Evolutionary conservation across 2,113 vertebrate genomes (phyloP).

Genomic region (Callocephalon fimbriatum): DNA sequence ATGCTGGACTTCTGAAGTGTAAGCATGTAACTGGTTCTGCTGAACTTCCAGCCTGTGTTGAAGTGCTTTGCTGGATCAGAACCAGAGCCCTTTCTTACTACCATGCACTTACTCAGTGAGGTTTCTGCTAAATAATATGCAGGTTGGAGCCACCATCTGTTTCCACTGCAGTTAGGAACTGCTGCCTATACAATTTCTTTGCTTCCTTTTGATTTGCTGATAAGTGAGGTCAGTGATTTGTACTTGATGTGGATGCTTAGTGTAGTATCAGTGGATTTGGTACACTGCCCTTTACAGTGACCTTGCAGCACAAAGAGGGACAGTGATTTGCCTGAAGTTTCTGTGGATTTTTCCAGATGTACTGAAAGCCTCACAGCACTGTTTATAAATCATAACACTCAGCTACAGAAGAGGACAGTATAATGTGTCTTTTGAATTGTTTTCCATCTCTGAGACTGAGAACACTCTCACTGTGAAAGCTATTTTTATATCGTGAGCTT

Average conservation of each 20-base stretch:
- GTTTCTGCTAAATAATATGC: not conserved
- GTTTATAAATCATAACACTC: not conserved
- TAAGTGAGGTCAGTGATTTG: not conserved
- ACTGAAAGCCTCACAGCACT: not conserved
- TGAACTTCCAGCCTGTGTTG: not conserved
- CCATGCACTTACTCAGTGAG: not conserved
- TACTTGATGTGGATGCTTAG: not conserved
- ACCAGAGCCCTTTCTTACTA: not conserved
- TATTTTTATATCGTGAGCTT: not conserved
- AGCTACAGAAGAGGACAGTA: not conserved
- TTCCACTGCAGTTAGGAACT: not conserved
- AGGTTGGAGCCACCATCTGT: not conserved
- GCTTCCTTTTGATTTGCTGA: not conserved
- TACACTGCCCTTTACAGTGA: not conserved
- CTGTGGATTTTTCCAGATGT: not conserved
- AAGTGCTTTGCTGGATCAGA: conserved; percentile 26
- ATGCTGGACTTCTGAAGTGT: not conserved
- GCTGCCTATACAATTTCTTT: not conserved
- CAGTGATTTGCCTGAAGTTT: not conserved
- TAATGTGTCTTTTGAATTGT: not conserved
- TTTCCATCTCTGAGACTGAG: not conserved
- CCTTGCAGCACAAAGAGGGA: not conserved
- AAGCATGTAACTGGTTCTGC: not conserved
- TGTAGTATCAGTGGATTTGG: not conserved
- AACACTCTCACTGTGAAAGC: not conserved